Conservation (phyloP, 2,888 invertebrate species). For the Netelia inedita region DNA sequence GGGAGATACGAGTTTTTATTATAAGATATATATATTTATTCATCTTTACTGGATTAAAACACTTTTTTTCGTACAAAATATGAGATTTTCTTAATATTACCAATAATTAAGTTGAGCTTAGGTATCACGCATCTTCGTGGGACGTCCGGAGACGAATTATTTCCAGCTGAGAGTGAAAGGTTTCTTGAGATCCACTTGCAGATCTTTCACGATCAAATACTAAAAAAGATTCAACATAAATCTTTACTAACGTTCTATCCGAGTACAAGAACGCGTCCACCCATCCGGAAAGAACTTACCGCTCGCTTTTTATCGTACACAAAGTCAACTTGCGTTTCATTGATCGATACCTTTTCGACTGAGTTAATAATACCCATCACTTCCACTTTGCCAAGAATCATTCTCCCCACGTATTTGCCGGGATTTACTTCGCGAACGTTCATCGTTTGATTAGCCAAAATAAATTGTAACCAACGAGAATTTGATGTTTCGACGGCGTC, state of each 20-base stretch:
- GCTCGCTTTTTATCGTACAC: slow-evolving; percentile 72
- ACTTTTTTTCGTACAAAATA: not conserved
- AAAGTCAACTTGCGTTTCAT: slow-evolving; percentile 76
- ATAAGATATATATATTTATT: not conserved
- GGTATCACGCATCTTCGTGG: not conserved
- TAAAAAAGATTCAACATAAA: slow-evolving; percentile 68
- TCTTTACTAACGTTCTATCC: not conserved
- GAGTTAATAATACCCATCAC: slow-evolving; percentile 80
- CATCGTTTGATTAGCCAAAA: slow-evolving; percentile 71
- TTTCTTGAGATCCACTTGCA: slow-evolving; percentile 73
- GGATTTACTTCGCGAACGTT: slow-evolving; percentile 29
- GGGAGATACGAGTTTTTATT: not conserved
- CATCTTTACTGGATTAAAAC: not conserved
- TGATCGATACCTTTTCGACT: slow-evolving; percentile 78
- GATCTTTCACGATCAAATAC: slow-evolving; percentile 72
- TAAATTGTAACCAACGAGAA: slow-evolving; percentile 71
- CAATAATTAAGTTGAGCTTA: not conserved
- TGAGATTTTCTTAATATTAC: not conserved
- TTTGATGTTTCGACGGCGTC: slow-evolving; percentile 64
- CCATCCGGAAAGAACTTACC: slow-evolving; percentile 72
- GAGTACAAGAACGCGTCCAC: not conserved
- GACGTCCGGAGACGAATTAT: slow-evolving; percentile 23
- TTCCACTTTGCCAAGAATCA: slow-evolving; percentile 78
- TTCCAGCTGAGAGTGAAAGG: slow-evolving; percentile 74
- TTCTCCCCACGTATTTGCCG: slow-evolving; percentile 64